Base-by-base conservation (phyloP, 1,140 invertebrate genomes). In the Drosophila pandora region DNA sequence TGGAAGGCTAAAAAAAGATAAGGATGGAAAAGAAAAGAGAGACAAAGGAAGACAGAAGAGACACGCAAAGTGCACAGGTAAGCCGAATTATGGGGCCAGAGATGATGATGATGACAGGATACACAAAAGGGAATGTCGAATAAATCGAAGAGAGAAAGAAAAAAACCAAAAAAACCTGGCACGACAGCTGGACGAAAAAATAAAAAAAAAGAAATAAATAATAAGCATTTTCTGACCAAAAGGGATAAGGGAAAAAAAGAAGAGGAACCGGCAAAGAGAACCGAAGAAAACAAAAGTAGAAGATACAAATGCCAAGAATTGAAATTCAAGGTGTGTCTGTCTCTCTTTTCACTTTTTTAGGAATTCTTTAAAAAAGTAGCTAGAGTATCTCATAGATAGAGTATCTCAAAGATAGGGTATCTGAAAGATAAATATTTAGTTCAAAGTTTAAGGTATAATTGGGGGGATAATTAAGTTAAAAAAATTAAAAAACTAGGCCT, bases 61-160 rank as follows among this genome's bases (percentile, higher is more conserved):
- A 58, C 48, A 78, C 75, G 75, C 59, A 79, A 81, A 81, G 72
- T 70, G 63, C 54, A 84, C 81, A 85, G 81, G 82, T 85, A 85
- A 81, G 45, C 64, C 48, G 84, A 85, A 81, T 58, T 60, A 57
- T 30, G 60, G 76, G 43, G 43, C 43, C 34, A 56, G 65, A 54
- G 54, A 76, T 68, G 61, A 75, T 70, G 58, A 81, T 74, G 74
- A 82, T 67, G 76, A 71, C 82, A 85, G 82, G 82, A 85, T 85
- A 81, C 73, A 84, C 39, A 53, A 49, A 52, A 43, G 59, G 37
- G 17, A 39, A 43, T 43, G 48, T 32, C 34, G 34, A 48, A 55
- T 17, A 48, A 73, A 62, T 60, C 39, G 52, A 61, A 13, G 41
- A 17, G 17, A 17, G 17, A 17, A 28, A 28, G 10, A 37, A 57